Conservation (phyloP, 2,797 vertebrate species). For the Garrulus glandarius region DNA sequence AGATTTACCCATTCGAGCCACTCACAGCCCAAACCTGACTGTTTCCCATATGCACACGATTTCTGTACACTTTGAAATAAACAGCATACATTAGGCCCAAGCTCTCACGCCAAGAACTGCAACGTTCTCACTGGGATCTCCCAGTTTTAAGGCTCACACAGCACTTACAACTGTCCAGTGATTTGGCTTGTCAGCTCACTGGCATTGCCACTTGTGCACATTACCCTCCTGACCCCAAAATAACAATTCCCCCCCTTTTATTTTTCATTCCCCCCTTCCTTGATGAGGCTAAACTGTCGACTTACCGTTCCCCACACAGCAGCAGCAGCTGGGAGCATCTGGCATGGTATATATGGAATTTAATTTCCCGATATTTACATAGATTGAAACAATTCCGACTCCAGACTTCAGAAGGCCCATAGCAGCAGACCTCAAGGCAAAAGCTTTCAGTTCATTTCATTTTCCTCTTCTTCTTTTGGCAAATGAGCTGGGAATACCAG, state of each 20-base stretch:
- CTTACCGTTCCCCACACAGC: slow-evolving; percentile 64
- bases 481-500: slow-evolving; percentile 67
- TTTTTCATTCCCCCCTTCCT: neutral
- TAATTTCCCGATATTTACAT: slow-evolving; percentile 81
- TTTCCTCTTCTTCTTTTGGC: slow-evolving; percentile 50
- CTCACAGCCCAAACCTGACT: neutral
- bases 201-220: slow-evolving; percentile 26
- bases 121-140: neutral
- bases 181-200: slow-evolving; percentile 60
- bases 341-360: slow-evolving; percentile 74
- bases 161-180: slow-evolving; percentile 27
- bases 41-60: neutral
- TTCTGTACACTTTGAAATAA: slow-evolving; percentile 46
- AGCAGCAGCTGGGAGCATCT: slow-evolving; percentile 76
- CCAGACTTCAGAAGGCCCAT: slow-evolving; percentile 66
- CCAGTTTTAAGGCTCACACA: slow-evolving; percentile 9
- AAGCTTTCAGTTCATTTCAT: slow-evolving; percentile 67
- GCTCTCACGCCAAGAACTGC: neutral
- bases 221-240: slow-evolving; percentile 39
- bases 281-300: slow-evolving; percentile 63
- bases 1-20: neutral
- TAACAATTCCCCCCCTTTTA: neutral
- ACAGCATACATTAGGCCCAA: slow-evolving; percentile 1
- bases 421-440: slow-evolving; percentile 68
- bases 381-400: slow-evolving; percentile 74